Evolutionary conservation across 1,140 invertebrate genomes (phyloP).

Genomic region (Melanaphis sacchari): DNA sequence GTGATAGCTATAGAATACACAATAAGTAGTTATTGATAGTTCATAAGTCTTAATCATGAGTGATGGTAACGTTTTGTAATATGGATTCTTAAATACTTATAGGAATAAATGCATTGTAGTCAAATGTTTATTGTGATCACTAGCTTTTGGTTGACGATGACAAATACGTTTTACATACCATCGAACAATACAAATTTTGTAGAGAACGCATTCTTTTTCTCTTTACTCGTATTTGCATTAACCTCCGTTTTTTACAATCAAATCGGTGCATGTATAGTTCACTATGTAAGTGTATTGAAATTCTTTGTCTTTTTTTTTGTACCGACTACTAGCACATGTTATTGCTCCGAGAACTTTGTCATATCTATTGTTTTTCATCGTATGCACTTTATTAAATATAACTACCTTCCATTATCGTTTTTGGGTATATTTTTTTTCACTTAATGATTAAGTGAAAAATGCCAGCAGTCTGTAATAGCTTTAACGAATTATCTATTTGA

Average conservation of each 20-base stretch:
- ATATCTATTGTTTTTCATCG: background rate
- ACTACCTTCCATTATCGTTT: background rate
- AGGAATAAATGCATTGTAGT: background rate
- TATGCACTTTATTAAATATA: background rate
- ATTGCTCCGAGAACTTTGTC: background rate
- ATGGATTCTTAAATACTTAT: background rate
- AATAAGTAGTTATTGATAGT: background rate
- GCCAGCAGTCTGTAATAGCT: background rate
- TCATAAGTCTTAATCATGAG: background rate
- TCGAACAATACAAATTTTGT: background rate
- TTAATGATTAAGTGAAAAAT: background rate
- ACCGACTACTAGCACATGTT: background rate
- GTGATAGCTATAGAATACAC: background rate
- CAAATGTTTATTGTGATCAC: background rate
- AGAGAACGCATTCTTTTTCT: background rate
- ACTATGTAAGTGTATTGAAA: background rate
- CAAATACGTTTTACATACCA: background rate
- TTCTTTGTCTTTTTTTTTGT: background rate
- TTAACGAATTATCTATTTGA: background rate
- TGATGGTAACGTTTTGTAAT: background rate
- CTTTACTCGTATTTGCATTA: background rate
- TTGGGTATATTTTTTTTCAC: background rate
- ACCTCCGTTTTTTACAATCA: background rate
- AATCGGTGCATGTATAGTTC: background rate
- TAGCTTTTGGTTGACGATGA: background rate